Evolutionary conservation across 2,888 invertebrate species (phyloP), one percentile per base, ranked within the genome.

Genomic region (Hoplodrina blanda): DNA sequence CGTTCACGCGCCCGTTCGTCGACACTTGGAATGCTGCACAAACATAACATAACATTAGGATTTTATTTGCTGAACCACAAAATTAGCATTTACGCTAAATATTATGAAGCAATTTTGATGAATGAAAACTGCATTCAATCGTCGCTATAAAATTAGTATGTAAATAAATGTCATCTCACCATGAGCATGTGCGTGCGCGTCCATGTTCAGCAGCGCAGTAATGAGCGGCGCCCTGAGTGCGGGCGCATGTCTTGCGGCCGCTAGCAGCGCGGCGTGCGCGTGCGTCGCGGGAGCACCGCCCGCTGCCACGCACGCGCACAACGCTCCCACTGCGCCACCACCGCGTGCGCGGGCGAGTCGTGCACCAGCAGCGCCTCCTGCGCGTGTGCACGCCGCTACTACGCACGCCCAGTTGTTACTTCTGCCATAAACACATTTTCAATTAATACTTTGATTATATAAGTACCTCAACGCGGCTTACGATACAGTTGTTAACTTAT

Each of bases 361-460:
- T 83, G 78, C 74, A 74, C 84, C 77, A 82, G 88, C 83, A 11
- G 70, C 76, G 41, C 79, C 87, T 69, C 67, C 90, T 72, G 59
- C 93, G 62, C 97, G 97, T 77, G 98, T 97, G 88, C 98, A 98
- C 86, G 98, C 98, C 81, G 98, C 97, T 55, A 99, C 95, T 76
- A 99, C 96, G 76, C 98, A 96, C 78, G 98, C 96, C 99, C 99
- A 99, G 75, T 98, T 98, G 89, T 98, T 97, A 91, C 98, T 84
- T 0, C 84, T 98, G 86, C 1, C 11, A 46, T 1, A 25, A 13
- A 41, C 3, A 41, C 41, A 41, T 41, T 1, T 41, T 13, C 8
- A 11, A 41, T 41, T 41, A 41, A 4, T 41, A 41, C 13, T 11
- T 41, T 41, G 2, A 41, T 41, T 41, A 41, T 33, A 7, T 33